Percentiles rank a stretch among this genome's conserved stretches.
phyloP scores from a whole-genome alignment of 2,888 invertebrate species.

The Atrina japonica region DNA sequence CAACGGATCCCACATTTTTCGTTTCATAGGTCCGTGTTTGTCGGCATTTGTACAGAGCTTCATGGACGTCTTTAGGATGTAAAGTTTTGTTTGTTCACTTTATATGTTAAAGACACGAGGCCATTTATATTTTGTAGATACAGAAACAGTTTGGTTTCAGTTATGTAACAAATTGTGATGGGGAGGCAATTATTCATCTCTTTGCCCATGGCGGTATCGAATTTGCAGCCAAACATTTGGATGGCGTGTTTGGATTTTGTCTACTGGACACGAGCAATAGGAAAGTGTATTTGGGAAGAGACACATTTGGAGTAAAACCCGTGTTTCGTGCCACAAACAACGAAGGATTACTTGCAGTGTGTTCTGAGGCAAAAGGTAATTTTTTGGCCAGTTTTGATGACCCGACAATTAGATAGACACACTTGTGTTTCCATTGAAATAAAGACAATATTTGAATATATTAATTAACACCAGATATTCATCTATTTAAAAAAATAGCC shows the following conservation, averaged over 20 bases:
- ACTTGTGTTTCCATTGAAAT: too few species aligned
- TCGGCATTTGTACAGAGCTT: too few species aligned
- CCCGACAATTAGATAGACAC: too few species aligned
- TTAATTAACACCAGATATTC: background rate
- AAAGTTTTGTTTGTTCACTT: too few species aligned
- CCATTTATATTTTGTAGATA: too few species aligned
- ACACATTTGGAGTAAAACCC: conserved; percentile 91
- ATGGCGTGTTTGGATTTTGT: conserved; percentile 92
- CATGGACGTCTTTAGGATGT: too few species aligned
- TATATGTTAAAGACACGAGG: too few species aligned
- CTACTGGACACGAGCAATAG: conserved; percentile 86
- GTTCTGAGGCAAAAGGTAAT: conserved; percentile 80
- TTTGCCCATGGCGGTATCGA: conserved; percentile 87
- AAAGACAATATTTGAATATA: too few species aligned
- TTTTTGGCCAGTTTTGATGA: too few species aligned
- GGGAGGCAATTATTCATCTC: conserved; percentile 84
- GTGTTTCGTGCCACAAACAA: conserved; percentile 83
- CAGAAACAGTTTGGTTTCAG: conserved; percentile 72
- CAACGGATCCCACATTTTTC: too few species aligned
- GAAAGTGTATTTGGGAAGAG: conserved; percentile 87
- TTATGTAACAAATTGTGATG: conserved; percentile 80
- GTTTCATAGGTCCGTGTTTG: too few species aligned
- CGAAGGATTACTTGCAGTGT: conserved; percentile 77
- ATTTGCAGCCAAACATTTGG: conserved; percentile 86
- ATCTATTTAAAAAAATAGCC: too few species aligned